Conservation (phyloP, 2,888 invertebrate genomes). For the Altica lythri region DNA sequence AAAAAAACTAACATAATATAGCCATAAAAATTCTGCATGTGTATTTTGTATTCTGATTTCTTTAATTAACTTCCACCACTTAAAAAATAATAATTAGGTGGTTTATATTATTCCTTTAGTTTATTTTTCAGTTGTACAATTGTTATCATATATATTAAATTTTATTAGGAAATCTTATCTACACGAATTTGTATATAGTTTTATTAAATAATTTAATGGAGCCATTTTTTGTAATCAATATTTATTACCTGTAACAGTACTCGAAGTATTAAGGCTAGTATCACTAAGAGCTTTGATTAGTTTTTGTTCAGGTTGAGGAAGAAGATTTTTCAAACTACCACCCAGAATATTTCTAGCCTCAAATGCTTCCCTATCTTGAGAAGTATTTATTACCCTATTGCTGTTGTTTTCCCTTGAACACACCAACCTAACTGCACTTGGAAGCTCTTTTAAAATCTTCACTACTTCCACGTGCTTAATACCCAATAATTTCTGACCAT, state of each 20-base stretch:
- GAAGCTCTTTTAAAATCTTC: conserved; percentile 90
- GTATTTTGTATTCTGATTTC: no score
- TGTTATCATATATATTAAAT: no score
- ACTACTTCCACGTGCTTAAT: conserved; percentile 97
- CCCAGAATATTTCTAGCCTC: conserved; percentile 82
- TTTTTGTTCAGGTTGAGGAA: conserved; percentile 57
- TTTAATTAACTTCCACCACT: no score
- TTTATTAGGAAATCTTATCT: no score
- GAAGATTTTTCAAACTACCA: conserved; percentile 82
- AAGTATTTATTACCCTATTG: conserved; percentile 72
- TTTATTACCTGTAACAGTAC: conserved; percentile 68
- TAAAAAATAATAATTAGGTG: no score
- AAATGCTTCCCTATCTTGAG: conserved; percentile 75
- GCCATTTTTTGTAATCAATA: no score
- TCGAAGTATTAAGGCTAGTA: conserved; percentile 86
- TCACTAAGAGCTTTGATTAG: conserved; percentile 94
- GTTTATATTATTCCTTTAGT: no score
- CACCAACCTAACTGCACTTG: conserved; percentile 87
- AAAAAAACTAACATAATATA: no score
- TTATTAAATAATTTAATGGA: no score
- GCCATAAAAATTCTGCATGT: no score
- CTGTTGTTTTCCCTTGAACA: conserved; percentile 77
- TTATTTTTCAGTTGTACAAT: no score
- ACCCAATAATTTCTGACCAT: conserved; percentile 88
- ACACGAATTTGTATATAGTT: no score